Base-by-base conservation (phyloP, 2,888 invertebrate genomes). In the Drosophila trichaetosa region DNA sequence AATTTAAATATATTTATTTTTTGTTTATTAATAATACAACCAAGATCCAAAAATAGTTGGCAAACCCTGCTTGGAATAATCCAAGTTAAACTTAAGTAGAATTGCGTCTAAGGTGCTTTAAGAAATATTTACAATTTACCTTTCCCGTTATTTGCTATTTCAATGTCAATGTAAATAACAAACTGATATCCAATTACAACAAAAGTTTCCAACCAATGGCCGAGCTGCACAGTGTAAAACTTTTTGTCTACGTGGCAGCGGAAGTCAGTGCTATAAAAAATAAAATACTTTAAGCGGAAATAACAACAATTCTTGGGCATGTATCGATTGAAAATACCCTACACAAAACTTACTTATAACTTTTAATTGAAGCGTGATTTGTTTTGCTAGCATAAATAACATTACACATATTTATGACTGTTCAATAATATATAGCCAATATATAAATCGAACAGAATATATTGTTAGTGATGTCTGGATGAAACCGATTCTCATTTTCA, bases 241-340 rank as follows among this genome's bases (percentile, higher is more conserved):
- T 82, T 82, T 87, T 82, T 61, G 71, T 87, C 82, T 71, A 67
- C 72, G 57, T 62, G 52, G 65, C 79, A 69, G 24, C 84, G 89
- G 89, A 89, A 80, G 84, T 80, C 70, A 62, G 69, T 59, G 60
- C 70, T 66, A 89, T 83, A 73, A 78, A 80, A 78, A 77, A 69
- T 48, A 65, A 77, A 76, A 74, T 54, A 63, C 72, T 80, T 68
- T 64, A 66, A 73, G 66, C 87, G 87, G 89, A 89, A 83, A 89
- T 87, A 83, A 80, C 87, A 86, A 59, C 36, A 60, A 49, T 52
- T 42, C 34, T 27, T n/a, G 13, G 2, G 4, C 29, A 38, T 58
- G 58, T 57, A 56, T 38, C 38, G 33, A 34, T 48, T 5, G 13
- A 4, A 4, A 2, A 75, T 73, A 75, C 76, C 62, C 73, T 75